Evolutionary conservation across 2,888 invertebrate species (phyloP).

Genomic region (Congeria kusceri): DNA sequence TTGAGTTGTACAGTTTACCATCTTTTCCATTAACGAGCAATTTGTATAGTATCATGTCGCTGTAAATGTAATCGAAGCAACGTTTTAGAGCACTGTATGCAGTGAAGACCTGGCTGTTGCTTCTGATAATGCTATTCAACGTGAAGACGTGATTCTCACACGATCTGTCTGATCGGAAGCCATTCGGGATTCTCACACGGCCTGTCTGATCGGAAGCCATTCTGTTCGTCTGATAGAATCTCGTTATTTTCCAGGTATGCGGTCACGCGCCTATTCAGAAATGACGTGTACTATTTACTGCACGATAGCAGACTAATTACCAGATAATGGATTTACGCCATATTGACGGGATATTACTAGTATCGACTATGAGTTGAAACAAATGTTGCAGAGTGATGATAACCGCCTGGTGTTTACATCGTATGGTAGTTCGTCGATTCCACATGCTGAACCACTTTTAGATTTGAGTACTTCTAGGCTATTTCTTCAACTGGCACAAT

Average conservation of each 20-base stretch:
- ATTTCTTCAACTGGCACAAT: too few relatives aligned
- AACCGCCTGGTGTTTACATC: too few relatives aligned
- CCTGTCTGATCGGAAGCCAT: conserved; percentile 35
- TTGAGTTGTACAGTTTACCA: conserved; percentile 39
- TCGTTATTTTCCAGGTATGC: conserved; percentile 20
- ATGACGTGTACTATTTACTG: conserved; percentile 42
- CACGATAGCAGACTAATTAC: too few relatives aligned
- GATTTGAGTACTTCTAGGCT: too few relatives aligned
- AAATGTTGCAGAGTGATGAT: too few relatives aligned
- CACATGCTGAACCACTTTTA: too few relatives aligned
- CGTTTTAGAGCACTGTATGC: conserved; percentile 27
- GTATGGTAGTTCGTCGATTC: too few relatives aligned
- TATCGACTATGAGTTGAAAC: too few relatives aligned
- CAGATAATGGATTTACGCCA: too few relatives aligned
- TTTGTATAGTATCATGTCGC: conserved; percentile 48
- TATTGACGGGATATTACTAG: too few relatives aligned
- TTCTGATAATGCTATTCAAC: conserved; percentile 26
- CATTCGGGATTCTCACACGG: conserved; percentile 50
- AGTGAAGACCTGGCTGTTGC: conserved; percentile 12
- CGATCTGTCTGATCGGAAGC: conserved; percentile 34
- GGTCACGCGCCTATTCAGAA: conserved; percentile 27
- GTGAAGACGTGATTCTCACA: conserved; percentile 43
- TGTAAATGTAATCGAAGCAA: conserved; percentile 27
- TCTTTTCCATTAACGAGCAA: conserved; percentile 29
- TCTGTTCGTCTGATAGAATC: conserved; percentile 42